Evolutionary conservation across 2,888 invertebrate genomes (phyloP).

Genomic region (Phengaris arion): DNA sequence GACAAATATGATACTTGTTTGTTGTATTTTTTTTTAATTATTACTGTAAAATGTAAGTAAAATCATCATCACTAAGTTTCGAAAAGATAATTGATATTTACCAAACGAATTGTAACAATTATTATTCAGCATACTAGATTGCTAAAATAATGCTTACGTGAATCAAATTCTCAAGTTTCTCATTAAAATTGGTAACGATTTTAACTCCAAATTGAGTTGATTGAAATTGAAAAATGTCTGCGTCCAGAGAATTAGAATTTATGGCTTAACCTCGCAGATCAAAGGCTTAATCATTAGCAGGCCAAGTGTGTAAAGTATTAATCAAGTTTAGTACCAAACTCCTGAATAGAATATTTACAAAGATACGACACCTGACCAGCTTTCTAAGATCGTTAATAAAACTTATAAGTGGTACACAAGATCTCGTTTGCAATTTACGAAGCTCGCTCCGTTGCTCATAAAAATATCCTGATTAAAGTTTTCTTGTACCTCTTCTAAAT

Average conservation of each 20-base stretch:
- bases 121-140: not conserved
- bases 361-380: conserved; percentile 40
- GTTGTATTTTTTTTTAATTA: no score
- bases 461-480: conserved; percentile 33
- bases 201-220: not conserved
- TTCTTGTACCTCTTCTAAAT: conserved; percentile 33
- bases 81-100: no score
- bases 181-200: not conserved
- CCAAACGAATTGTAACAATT: no score
- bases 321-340: conserved; percentile 28
- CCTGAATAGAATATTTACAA: conserved; percentile 34
- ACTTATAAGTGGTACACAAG: conserved; percentile 47
- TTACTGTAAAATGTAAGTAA: no score
- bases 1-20: no score
- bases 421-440: conserved; percentile 44
- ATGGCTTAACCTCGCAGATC: conserved; percentile 12
- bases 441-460: conserved; percentile 39
- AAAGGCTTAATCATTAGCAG: conserved; percentile 26
- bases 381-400: conserved; percentile 47
- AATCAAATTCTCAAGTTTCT: not conserved
- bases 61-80: no score
- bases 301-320: conserved; percentile 29
- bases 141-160: not conserved
- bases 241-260: conserved; percentile 18
- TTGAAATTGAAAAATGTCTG: not conserved